These are phyloP conservation scores for Labeo calbasu DNA, from an alignment of 2,797 vertebrate species.

Conservation along the genomic window DNA sequence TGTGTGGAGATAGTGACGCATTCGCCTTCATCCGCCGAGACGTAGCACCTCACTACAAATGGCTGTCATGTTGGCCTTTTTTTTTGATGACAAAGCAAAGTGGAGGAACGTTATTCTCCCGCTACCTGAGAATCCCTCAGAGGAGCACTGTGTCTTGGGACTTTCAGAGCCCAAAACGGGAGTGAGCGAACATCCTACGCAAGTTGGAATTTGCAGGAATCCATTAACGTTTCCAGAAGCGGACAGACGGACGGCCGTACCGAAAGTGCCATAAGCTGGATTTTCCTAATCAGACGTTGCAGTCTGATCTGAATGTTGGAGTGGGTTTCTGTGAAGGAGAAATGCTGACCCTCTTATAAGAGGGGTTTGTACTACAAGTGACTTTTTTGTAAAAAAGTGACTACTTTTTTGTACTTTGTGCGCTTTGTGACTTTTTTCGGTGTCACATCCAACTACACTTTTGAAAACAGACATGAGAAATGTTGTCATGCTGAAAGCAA, in stretches of 20 bases:
- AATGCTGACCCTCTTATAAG: slow-evolving; percentile 74
- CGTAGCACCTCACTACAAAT: slow-evolving; percentile 50
- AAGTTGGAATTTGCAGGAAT: slow-evolving; percentile 38
- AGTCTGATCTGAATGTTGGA: slow-evolving; percentile 33
- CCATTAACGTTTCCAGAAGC: neutral
- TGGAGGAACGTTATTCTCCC: slow-evolving; percentile 30
- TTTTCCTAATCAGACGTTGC: slow-evolving; percentile 35
- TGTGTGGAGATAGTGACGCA: slow-evolving; percentile 24
- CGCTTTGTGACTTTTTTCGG: slow-evolving; percentile 84
- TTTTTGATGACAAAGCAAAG: slow-evolving; percentile 22
- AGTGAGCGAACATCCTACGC: slow-evolving; percentile 71
- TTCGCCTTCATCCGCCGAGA: slow-evolving; percentile 51
- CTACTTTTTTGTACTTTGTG: slow-evolving; percentile 88
- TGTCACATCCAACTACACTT: slow-evolving; percentile 78
- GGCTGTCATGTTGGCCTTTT: neutral
- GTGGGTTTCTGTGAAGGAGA: slow-evolving; percentile 64
- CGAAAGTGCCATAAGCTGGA: slow-evolving; percentile 30
- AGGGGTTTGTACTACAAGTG: slow-evolving; percentile 74
- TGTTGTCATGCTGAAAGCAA: slow-evolving; percentile 68
- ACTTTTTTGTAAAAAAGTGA: slow-evolving; percentile 69
- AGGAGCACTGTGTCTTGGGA: slow-evolving; percentile 60
- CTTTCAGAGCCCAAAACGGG: slow-evolving; percentile 58
- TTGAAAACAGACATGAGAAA: slow-evolving; percentile 71
- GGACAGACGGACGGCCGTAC: neutral
- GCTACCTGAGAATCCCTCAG: slow-evolving; percentile 28